These are phyloP conservation scores for Sebastes jordani DNA, from an alignment of 2,797 vertebrate species.

Conservation along the genomic window DNA sequence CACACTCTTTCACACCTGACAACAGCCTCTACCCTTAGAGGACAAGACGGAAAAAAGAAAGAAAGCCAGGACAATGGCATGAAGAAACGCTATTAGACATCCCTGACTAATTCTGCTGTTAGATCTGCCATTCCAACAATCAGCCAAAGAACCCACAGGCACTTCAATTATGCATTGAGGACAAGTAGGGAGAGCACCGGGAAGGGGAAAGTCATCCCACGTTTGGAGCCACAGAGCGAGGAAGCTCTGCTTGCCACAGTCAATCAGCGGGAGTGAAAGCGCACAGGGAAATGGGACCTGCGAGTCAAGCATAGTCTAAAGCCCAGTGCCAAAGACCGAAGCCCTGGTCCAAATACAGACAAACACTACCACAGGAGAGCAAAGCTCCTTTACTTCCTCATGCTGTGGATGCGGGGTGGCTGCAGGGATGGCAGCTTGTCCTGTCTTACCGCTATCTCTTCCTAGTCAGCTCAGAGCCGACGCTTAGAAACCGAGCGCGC, in stretches of 20 bases:
- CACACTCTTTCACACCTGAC: conserved; percentile 56
- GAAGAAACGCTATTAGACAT: conserved; percentile 55
- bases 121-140: conserved; percentile 66
- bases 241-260: conserved; percentile 19
- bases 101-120: conserved; percentile 66
- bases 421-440: conserved; percentile 41
- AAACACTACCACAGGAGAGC: conserved; percentile 41
- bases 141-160: conserved; percentile 52
- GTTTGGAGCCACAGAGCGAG: conserved; percentile 30
- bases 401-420: conserved; percentile 26
- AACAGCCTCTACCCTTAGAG: conserved; percentile 32
- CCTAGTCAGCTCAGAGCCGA: background rate
- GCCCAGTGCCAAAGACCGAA: conserved; percentile 43
- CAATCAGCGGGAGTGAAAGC: conserved; percentile 15
- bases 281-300: conserved; percentile 2
- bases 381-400: conserved; percentile 50
- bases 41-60: conserved; percentile 10
- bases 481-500: background rate
- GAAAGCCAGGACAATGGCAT: conserved; percentile 22
- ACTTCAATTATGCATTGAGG: conserved; percentile 76
- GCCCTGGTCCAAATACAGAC: conserved; percentile 46
- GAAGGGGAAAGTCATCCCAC: conserved; percentile 33
- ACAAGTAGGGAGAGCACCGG: conserved; percentile 48
- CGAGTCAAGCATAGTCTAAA: conserved; percentile 34
- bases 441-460: conserved; percentile 15